Evolutionary conservation across 2,113 vertebrate genomes (phyloP).

Genomic region (Aptenodytes forsteri): DNA sequence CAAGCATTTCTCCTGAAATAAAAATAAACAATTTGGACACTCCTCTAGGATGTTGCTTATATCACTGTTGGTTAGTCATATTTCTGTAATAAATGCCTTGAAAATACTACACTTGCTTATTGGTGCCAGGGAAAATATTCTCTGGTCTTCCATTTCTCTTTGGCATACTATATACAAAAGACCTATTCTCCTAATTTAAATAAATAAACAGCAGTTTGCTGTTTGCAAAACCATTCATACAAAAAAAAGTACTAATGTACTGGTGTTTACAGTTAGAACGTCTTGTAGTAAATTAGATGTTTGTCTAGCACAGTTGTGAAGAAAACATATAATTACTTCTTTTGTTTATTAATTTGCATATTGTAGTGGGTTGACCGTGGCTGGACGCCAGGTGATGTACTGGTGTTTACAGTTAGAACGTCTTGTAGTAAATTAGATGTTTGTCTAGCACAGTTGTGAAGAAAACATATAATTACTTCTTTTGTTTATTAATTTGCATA

Average conservation of each 20-base stretch:
- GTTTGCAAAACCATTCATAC: background rate
- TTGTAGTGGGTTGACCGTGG: too few species aligned
- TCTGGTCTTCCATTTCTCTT: background rate
- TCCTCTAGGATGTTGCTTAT: background rate
- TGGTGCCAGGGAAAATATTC: background rate
- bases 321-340: background rate
- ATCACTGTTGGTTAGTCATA: background rate
- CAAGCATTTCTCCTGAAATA: background rate
- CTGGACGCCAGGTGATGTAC: background rate
- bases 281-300: conserved; percentile 9
- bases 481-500: background rate
- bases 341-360: background rate
- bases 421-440: conserved; percentile 9
- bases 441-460: background rate
- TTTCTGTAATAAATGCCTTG: background rate
- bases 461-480: background rate
- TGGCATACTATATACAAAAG: background rate
- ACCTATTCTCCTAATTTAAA: conserved; percentile 12
- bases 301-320: background rate
- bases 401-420: background rate
- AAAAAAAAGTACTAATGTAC: background rate
- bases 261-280: background rate
- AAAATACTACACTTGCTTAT: background rate
- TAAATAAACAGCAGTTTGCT: background rate
- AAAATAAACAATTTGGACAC: background rate